Percentiles rank a stretch among this genome's conserved stretches.
Evolutionary conservation across 2,797 vertebrate genomes (phyloP).

Genomic region (Pelodytes ibericus): DNA sequence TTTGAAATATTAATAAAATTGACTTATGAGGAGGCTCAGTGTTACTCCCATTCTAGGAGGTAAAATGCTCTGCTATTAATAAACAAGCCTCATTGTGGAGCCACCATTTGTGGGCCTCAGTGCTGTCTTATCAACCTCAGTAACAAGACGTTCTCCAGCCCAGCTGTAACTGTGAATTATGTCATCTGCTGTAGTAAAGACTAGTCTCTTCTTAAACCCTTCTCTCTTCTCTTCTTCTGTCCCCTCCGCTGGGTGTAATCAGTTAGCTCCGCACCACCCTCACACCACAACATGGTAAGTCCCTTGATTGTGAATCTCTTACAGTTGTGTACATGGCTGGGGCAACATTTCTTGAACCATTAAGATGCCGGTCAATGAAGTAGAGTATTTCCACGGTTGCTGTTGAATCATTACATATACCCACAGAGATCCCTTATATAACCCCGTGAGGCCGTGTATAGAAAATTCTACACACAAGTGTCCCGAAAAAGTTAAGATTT

Average conservation of each 20-base stretch:
- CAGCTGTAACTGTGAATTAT: constrained; percentile 7
- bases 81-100: neutral
- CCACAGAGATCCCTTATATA: too few species aligned
- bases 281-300: constrained; percentile 45
- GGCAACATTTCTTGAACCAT: neutral
- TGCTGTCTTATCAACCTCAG: neutral
- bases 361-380: neutral
- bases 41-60: neutral
- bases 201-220: constrained; percentile 16
- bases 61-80: neutral
- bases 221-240: constrained; percentile 37
- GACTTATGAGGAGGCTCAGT: neutral
- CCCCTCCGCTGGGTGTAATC: constrained; percentile 28
- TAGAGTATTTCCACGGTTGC: too few species aligned
- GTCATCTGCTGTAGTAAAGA: neutral
- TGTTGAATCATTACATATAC: too few species aligned
- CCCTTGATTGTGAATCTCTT: neutral
- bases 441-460: too few species aligned
- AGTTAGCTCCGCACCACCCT: constrained; percentile 48
- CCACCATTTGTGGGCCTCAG: neutral
- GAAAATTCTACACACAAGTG: too few species aligned
- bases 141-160: neutral
- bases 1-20: neutral
- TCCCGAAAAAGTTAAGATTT: too few species aligned
- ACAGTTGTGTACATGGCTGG: neutral